These are phyloP conservation scores for Drosophila setifemur DNA, from an alignment of 1,140 invertebrate genomes.

Conservation along the genomic window DNA sequence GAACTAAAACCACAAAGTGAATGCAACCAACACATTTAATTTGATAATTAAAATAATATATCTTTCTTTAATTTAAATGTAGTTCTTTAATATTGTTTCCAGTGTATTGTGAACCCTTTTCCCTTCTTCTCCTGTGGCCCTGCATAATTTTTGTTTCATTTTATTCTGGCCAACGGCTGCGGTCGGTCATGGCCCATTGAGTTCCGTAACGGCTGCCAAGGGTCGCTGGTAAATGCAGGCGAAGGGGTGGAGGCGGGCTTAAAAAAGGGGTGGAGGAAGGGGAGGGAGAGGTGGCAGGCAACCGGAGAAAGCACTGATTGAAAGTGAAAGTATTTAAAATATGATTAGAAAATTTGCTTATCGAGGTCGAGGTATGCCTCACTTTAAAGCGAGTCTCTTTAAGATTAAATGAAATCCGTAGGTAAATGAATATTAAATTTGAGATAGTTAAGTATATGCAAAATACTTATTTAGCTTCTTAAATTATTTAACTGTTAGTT, in stretches of 20 bases:
- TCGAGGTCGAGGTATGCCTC: conserved; percentile 8
- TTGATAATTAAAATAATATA: no score
- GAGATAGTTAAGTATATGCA: no score
- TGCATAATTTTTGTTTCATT: conserved; percentile 68
- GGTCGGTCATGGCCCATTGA: conserved; percentile 68
- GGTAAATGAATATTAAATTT: no score
- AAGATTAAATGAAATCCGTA: no score
- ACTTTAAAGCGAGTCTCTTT: conserved; percentile 3
- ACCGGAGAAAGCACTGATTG: conserved; percentile 49
- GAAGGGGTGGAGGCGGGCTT: no score
- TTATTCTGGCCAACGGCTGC: conserved; percentile 74
- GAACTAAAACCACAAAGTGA: no score
- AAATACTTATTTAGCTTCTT: no score
- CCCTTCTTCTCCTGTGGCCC: conserved; percentile 6
- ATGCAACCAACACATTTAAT: no score
- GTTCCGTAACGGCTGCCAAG: conserved; percentile 67
- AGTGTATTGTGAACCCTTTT: conserved; percentile 48
- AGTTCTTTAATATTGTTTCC: not conserved
- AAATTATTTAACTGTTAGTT: no score
- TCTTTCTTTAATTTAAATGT: no score
- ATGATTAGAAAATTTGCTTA: conserved; percentile 55
- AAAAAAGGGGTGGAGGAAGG: no score
- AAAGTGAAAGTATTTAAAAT: conserved; percentile 62
- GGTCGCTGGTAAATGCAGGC: conserved; percentile 34
- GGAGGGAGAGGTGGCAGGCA: not conserved